Evolutionary conservation across 2,797 vertebrate species (phyloP), one percentile per base, ranked within the genome.

Genomic region (Ficedula albicollis): DNA sequence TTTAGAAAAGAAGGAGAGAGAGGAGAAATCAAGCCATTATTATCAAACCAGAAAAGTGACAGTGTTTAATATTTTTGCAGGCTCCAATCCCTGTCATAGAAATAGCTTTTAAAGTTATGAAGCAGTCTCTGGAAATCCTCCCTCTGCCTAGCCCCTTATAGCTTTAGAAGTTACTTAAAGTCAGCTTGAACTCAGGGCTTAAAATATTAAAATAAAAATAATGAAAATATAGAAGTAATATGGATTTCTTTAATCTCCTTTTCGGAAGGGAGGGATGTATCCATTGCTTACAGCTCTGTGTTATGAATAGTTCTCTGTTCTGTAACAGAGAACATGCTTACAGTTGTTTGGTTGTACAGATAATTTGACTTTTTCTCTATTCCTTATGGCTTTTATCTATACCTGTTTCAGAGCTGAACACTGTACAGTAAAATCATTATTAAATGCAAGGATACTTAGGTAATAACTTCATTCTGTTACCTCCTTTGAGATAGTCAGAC

Each of bases 161-260:
- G 11, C 62, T 80, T 83, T 69, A 80, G 25, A 92, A 89, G 44
- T 88, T 83, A 70, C 81, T 86, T 84, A 41, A 87, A 89, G 30
- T 85, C 64, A 91, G 32, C 73, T 77, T 79, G n/a, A 89, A 85
- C 10, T 38, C 1, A 0, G 36, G 27, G 29, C 26, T 95, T 90
- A 85, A 84, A 93, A 82, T 89, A 74, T n/a, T 69, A 67, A 90
- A 87, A 73, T 48, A 30, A 94, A 93, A 92, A 77, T 69, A 75
- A 79, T 54, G 23, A 59, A 90, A 95, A 46, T 2, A 67, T 64
- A 39, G 72, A 77, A 67, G 11, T 52, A 73, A 38, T 60, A 36
- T 13, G 48, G 66, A 51, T 76, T 76, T 69, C 79, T 87, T 18
- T 10, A 43, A 83, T 92, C 68, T 79, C 29, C 30, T 87, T 85